phyloP scores from a whole-genome alignment of 2,797 vertebrate species.

The Myotis pilosus region DNA sequence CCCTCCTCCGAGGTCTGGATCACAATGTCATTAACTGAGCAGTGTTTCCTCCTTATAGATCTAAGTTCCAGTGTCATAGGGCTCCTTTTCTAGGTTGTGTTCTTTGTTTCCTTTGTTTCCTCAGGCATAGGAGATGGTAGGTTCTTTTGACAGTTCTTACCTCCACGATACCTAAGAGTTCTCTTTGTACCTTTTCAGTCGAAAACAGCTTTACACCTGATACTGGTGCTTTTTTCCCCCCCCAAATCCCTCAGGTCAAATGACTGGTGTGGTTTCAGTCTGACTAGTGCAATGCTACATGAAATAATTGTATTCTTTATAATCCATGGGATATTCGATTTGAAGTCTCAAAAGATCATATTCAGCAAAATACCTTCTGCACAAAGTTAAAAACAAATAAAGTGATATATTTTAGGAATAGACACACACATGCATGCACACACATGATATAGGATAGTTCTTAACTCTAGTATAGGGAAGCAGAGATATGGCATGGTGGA shows the following conservation, averaged over 20 bases:
- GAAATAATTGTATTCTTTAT: background rate
- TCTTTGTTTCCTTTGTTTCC: background rate
- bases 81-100: background rate
- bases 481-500: background rate
- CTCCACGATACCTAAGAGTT: background rate
- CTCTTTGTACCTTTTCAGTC: background rate
- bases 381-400: conserved; percentile 1
- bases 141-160: background rate
- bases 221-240: background rate
- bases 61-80: background rate
- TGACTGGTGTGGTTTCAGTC: background rate
- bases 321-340: background rate
- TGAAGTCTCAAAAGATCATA: background rate
- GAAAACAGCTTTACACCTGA: background rate
- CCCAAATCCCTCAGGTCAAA: background rate
- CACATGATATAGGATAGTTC: background rate
- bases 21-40: background rate
- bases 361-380: background rate
- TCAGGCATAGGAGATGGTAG: background rate
- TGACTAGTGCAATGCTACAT: background rate
- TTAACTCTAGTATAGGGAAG: background rate
- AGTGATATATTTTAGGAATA: background rate
- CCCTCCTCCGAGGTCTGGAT: background rate
- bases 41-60: background rate
- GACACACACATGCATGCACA: background rate